A percentile compares a stretch with the other conserved stretches of the same genome.
phyloP scores from a whole-genome alignment of 2,797 vertebrate genomes.

The Eidolon dupreanum region DNA sequence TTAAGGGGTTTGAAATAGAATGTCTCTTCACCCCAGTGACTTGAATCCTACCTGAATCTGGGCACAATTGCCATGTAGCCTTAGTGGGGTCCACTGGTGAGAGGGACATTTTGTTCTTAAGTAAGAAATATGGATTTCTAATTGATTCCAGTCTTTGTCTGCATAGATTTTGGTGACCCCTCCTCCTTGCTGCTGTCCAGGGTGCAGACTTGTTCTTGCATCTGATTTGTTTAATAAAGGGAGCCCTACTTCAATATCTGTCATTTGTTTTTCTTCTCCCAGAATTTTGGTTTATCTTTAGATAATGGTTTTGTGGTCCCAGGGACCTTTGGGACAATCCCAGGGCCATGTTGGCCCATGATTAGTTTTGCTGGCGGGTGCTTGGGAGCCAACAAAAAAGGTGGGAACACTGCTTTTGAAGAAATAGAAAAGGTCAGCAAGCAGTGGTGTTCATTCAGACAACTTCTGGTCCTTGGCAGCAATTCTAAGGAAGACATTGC shows the following conservation, averaged over 20 bases:
- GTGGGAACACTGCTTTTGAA: neutral
- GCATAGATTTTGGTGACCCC: neutral
- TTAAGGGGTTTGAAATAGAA: neutral
- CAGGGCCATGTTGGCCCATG: neutral
- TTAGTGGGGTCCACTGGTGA: neutral
- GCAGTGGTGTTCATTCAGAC: neutral
- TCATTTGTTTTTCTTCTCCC: neutral
- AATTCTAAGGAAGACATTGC: too few species aligned
- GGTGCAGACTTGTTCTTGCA: neutral
- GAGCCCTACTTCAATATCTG: slow-evolving; percentile 41
- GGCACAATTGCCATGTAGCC: neutral
- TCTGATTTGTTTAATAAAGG: slow-evolving; percentile 68
- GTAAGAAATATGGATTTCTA: neutral
- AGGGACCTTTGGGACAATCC: neutral
- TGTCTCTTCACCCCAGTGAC: neutral
- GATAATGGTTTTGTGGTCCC: neutral
- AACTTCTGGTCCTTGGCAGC: neutral
- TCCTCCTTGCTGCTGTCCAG: neutral
- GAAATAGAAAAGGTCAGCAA: neutral
- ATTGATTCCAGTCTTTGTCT: neutral
- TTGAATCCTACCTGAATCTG: neutral
- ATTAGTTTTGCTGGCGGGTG: neutral
- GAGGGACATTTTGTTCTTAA: neutral
- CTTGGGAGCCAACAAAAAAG: neutral
- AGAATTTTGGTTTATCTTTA: neutral